Percentiles rank a stretch among this genome's conserved stretches.
Conservation (phyloP, 2,113 vertebrate genomes). For the Phaethornis superciliosus region DNA sequence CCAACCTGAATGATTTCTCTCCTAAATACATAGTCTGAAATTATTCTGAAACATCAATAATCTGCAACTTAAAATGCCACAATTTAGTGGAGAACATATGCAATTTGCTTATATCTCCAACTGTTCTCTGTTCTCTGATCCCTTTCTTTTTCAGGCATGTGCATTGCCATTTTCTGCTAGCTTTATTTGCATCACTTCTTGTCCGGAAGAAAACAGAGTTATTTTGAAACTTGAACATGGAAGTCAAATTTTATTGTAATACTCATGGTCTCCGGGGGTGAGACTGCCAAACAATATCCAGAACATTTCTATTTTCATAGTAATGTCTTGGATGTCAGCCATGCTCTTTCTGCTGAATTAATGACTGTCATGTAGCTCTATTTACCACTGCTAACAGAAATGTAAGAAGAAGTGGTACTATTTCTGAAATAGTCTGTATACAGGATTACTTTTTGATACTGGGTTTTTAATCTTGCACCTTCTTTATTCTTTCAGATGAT, state of each 20-base stretch:
- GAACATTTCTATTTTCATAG: conserved; percentile 53
- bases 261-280: conserved; percentile 38
- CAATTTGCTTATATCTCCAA: background rate
- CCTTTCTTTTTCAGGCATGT: background rate
- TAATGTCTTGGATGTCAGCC: conserved; percentile 53
- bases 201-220: conserved; percentile 31
- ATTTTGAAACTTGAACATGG: conserved; percentile 41
- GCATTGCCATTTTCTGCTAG: background rate
- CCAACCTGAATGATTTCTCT: background rate
- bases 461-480: background rate
- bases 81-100: background rate
- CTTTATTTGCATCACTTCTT: conserved; percentile 1
- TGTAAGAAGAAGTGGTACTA: background rate
- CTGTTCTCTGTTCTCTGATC: background rate
- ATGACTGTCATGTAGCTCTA: background rate
- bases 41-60: background rate
- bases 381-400: conserved; percentile 7
- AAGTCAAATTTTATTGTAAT: conserved; percentile 52
- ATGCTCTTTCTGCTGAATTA: conserved; percentile 35
- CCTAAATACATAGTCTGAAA: background rate
- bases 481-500: background rate
- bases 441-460: background rate
- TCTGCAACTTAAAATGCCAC: background rate
- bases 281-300: conserved; percentile 51
- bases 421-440: background rate